Percentiles rank a stretch among this genome's conserved stretches.
These are phyloP conservation scores for Chionodraco myersi DNA, from an alignment of 2,113 vertebrate genomes.

Conservation along the genomic window DNA sequence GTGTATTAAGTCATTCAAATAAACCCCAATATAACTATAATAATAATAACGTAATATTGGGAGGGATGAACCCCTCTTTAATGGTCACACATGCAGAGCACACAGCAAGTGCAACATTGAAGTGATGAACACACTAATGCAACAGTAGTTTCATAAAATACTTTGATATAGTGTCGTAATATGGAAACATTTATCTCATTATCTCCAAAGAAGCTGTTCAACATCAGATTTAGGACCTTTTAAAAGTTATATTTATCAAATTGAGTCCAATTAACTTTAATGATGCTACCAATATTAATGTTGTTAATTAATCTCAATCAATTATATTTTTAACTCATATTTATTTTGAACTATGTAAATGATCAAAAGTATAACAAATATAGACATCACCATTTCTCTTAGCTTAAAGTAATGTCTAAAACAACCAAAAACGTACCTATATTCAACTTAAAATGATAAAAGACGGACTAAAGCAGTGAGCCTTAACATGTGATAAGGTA, in stretches of 20 bases:
- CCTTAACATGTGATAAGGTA: neutral
- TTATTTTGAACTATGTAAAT: too few species aligned
- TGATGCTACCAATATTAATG: too few species aligned
- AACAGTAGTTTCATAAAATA: too few species aligned
- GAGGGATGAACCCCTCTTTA: too few species aligned
- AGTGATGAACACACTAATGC: too few species aligned
- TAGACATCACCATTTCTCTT: neutral
- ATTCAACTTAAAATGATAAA: neutral
- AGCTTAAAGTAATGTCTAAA: neutral
- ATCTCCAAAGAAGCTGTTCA: too few species aligned
- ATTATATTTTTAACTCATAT: neutral
- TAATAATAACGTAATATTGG: too few species aligned
- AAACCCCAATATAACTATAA: too few species aligned
- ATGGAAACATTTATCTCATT: neutral
- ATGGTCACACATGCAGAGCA: too few species aligned
- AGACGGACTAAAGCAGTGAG: neutral
- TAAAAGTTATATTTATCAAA: neutral
- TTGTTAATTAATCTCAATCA: neutral
- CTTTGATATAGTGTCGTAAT: neutral
- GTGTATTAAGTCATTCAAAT: too few species aligned
- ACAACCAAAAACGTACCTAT: neutral
- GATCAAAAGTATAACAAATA: too few species aligned
- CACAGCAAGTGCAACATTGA: neutral
- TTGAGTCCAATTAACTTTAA: neutral
- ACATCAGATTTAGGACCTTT: neutral